Evolutionary conservation across 1,140 invertebrate species (phyloP).

Genomic region (Euura lappo): DNA sequence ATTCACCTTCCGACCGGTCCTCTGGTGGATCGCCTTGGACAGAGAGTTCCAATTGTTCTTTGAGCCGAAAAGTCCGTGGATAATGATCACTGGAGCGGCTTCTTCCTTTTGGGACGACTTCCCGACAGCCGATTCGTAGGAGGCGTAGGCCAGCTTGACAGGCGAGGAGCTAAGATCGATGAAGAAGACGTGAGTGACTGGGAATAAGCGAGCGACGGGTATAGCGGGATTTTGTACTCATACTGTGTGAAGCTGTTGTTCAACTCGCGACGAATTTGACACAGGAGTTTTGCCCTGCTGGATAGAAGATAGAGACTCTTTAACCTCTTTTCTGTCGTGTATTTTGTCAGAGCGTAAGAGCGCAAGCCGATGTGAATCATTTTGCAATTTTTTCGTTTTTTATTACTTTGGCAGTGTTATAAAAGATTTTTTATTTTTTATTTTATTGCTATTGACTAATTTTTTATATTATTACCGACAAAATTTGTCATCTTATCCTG

Average conservation of each 20-base stretch:
- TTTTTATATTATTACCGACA: too few relatives aligned
- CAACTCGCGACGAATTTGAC: not conserved
- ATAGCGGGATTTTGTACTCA: not conserved
- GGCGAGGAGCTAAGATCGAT: conserved; percentile 36
- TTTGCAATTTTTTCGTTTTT: not conserved
- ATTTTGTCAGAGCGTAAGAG: not conserved
- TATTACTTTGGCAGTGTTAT: not conserved
- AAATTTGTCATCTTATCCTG: too few relatives aligned
- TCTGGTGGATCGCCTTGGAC: conserved; percentile 73
- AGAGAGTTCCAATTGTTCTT: conserved; percentile 86
- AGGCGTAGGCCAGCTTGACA: conserved; percentile 65
- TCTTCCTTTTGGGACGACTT: conserved; percentile 43
- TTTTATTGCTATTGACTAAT: too few relatives aligned
- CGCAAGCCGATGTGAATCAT: not conserved
- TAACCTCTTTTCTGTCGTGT: not conserved
- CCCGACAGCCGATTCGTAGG: conserved; percentile 60
- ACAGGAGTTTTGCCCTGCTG: not conserved
- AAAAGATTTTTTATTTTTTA: too few relatives aligned
- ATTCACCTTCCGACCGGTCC: conserved; percentile 68
- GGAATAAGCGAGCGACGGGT: too few relatives aligned
- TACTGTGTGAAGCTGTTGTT: not conserved
- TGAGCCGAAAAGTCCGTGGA: conserved; percentile 87
- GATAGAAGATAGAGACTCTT: not conserved
- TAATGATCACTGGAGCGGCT: conserved; percentile 74
- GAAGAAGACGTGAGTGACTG: not conserved